Evolutionary conservation across 1,140 invertebrate genomes (phyloP).

Genomic region (Carposina sasakii): DNA sequence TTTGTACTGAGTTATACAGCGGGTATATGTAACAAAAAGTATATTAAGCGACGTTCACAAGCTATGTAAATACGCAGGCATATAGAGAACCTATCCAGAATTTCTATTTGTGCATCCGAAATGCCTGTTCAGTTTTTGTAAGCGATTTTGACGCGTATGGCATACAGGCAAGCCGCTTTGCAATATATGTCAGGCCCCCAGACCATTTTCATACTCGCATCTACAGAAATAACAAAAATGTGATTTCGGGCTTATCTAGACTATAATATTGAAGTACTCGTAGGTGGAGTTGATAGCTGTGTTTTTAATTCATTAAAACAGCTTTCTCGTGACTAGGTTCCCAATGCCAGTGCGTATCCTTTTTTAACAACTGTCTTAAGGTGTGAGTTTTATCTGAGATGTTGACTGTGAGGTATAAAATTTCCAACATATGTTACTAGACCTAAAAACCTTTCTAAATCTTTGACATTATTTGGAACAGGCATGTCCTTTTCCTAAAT

Average conservation of each 20-base stretch:
- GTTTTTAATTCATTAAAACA: neutral
- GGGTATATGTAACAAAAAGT: no score
- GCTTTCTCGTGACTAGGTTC: neutral
- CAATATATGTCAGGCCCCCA: slow-evolving; percentile 1
- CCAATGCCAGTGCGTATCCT: neutral
- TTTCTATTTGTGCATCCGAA: slow-evolving; percentile 5
- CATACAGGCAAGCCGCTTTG: neutral
- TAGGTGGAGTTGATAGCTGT: neutral
- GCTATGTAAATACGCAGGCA: neutral
- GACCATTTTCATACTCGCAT: slow-evolving; percentile 1
- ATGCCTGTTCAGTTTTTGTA: slow-evolving; percentile 1
- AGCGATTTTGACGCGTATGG: slow-evolving; percentile 1
- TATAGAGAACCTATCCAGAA: neutral
- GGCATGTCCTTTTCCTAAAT: neutral
- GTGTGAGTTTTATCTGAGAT: neutral
- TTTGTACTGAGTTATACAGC: no score
- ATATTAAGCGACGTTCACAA: no score
- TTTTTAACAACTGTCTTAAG: neutral
- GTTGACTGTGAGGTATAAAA: neutral
- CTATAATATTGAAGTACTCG: slow-evolving; percentile 3
- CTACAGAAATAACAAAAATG: neutral
- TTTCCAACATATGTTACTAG: neutral
- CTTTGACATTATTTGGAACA: neutral
- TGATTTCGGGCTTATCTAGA: neutral
- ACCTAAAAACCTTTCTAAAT: neutral